Conservation (phyloP, 2,113 vertebrate species). For the Calyptommatus sinebrachiatus region DNA sequence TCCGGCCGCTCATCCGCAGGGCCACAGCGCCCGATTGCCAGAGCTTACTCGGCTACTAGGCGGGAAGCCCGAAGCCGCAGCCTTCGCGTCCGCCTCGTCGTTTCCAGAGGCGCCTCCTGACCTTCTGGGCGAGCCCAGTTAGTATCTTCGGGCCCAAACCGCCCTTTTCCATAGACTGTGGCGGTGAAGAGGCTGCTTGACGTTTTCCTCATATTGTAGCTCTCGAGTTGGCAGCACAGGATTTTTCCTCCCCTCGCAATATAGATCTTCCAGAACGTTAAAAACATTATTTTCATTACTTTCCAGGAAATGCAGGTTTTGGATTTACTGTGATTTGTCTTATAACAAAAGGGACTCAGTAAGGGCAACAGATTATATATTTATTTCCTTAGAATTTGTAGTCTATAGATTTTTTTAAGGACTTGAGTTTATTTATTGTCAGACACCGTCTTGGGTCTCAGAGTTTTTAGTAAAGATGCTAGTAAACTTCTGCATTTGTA, state of each 20-base stretch:
- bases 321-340: too few species aligned
- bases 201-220: background rate
- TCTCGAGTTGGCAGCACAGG: too few species aligned
- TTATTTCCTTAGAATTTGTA: background rate
- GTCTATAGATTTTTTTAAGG: background rate
- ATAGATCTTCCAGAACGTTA: too few species aligned
- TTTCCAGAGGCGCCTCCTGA: too few species aligned
- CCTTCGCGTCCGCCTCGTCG: too few species aligned
- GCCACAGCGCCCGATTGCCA: conserved; percentile 67
- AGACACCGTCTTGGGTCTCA: too few species aligned
- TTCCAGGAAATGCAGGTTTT: background rate
- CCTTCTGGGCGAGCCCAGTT: too few species aligned
- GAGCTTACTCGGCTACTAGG: conserved; percentile 48
- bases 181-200: too few species aligned
- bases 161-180: background rate
- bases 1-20: conserved; percentile 56
- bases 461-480: background rate
- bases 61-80: background rate
- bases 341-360: background rate
- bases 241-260: too few species aligned
- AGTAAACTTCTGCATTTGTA: background rate
- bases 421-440: background rate
- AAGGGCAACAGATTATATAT: background rate
- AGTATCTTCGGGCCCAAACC: background rate
- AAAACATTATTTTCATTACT: background rate